phyloP scores from a whole-genome alignment of 2,888 invertebrate genomes.

The Drosophila ustulata region DNA sequence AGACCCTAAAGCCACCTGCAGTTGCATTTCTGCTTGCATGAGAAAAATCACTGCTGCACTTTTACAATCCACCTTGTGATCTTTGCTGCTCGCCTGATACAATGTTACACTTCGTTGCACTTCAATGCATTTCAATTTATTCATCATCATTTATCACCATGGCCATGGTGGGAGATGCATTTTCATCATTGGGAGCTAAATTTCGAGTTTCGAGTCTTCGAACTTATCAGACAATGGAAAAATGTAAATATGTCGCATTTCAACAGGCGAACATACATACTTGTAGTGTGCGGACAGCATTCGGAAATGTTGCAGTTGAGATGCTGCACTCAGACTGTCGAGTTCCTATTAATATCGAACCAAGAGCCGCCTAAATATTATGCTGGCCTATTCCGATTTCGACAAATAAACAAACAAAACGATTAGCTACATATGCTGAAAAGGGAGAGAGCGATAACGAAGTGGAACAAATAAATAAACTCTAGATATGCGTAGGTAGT shows the following conservation, averaged over 20 bases:
- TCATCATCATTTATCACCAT: background rate
- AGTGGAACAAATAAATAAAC: background rate
- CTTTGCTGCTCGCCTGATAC: conserved; percentile 47
- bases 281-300: background rate
- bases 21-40: conserved; percentile 11
- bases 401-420: conserved; percentile 48
- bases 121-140: conserved; percentile 16
- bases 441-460: background rate
- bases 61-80: conserved; percentile 13
- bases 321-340: background rate
- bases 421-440: conserved; percentile 4
- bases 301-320: background rate
- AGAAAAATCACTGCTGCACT: conserved; percentile 29
- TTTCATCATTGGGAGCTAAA: background rate
- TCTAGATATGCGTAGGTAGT: background rate
- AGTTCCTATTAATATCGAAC: background rate
- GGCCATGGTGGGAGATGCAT: background rate
- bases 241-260: conserved; percentile 53
- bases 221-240: conserved; percentile 1
- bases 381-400: conserved; percentile 47
- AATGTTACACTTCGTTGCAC: conserved; percentile 59
- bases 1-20: conserved; percentile 13
- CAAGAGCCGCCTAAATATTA: conserved; percentile 2
- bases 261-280: conserved; percentile 53
- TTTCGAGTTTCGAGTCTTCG: background rate